Conservation (phyloP, 2,113 vertebrate species). For the Ceratotherium simum region DNA sequence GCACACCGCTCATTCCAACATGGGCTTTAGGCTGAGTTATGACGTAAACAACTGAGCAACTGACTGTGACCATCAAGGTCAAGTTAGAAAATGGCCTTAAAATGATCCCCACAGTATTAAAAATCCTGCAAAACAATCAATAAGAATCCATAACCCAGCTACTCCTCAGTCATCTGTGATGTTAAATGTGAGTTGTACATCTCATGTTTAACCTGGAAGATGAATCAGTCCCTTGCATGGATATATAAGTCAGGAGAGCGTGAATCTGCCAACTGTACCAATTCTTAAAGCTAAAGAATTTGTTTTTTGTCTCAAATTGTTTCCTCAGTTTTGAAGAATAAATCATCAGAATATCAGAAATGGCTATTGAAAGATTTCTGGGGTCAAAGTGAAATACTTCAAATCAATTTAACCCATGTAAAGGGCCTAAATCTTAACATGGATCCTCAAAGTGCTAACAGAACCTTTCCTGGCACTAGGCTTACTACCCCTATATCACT, state of each 20-base stretch:
- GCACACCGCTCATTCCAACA: background rate
- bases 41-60: background rate
- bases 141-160: background rate
- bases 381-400: background rate
- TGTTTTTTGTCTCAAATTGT: background rate
- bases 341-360: constrained; percentile 35
- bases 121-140: background rate
- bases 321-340: background rate
- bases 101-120: background rate
- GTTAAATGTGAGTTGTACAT: background rate
- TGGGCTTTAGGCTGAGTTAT: background rate
- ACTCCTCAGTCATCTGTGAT: background rate
- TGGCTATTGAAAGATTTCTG: background rate
- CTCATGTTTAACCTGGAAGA: background rate
- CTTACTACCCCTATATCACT: background rate
- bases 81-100: constrained; percentile 10
- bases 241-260: constrained; percentile 14
- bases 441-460: background rate
- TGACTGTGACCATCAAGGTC: background rate
- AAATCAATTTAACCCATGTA: background rate
- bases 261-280: background rate
- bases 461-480: background rate
- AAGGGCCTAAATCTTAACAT: background rate
- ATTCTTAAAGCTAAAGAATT: background rate
- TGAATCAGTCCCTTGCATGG: background rate